A percentile compares a stretch with the other conserved stretches of the same genome.
Evolutionary conservation across 2,888 invertebrate species (phyloP).

Genomic region (Ditula angustiorana): DNA sequence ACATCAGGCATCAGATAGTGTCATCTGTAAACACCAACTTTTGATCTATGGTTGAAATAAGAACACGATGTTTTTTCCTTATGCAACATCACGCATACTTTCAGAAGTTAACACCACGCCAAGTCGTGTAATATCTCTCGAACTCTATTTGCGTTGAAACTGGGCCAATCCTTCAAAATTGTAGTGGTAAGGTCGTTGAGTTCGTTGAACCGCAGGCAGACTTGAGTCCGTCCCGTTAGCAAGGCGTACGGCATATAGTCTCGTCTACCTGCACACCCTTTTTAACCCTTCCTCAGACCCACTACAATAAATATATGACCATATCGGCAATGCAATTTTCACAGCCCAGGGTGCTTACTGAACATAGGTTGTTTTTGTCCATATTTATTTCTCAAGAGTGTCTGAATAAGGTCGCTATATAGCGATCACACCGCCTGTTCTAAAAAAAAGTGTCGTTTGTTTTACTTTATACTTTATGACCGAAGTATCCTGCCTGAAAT

Average conservation of each 20-base stretch:
- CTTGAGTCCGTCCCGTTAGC: conserved; percentile 74
- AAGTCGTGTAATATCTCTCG: neutral
- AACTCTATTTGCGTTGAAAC: conserved; percentile 52
- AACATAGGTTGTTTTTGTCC: too few species aligned
- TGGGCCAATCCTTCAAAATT: conserved; percentile 76
- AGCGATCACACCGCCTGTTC: too few species aligned
- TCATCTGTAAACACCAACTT: too few species aligned
- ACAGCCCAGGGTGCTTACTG: too few species aligned
- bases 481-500: too few species aligned
- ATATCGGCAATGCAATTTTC: too few species aligned
- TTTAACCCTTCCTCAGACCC: conserved; percentile 8
- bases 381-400: too few species aligned
- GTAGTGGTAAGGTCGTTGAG: conserved; percentile 74
- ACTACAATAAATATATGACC: neutral
- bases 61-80: neutral
- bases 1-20: too few species aligned
- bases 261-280: conserved; percentile 53
- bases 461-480: too few species aligned
- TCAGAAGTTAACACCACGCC: neutral
- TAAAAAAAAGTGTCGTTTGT: too few species aligned
- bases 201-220: conserved; percentile 76
- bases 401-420: too few species aligned
- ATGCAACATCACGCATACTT: neutral
- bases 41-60: too few species aligned
- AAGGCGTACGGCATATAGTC: conserved; percentile 52